Conservation (phyloP, 2,888 invertebrate genomes). For the Plagiodera versicolora region DNA sequence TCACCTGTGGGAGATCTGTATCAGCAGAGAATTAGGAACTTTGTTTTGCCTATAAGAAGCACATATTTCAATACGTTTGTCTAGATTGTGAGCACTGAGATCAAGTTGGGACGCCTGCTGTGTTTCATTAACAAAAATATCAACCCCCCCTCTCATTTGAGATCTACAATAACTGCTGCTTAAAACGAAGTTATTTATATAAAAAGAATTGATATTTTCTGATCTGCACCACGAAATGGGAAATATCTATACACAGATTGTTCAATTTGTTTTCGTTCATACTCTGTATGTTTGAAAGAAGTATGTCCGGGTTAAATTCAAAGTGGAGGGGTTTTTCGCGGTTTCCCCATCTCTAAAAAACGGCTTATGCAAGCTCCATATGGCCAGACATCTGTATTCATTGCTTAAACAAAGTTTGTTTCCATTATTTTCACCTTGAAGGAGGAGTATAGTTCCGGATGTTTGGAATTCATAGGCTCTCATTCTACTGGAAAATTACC, state of each 20-base stretch:
- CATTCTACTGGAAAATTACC: too few relatives aligned
- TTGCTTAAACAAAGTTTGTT: neutral
- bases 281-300: slow-evolving; percentile 3
- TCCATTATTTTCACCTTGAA: neutral
- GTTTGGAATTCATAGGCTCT: too few relatives aligned
- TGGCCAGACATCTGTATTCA: neutral
- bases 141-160: slow-evolving; percentile 4
- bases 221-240: neutral
- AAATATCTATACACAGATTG: neutral
- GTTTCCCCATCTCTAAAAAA: neutral
- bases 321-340: neutral
- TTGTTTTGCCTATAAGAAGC: neutral
- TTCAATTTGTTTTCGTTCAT: neutral
- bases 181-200: neutral
- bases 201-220: slow-evolving; percentile 1
- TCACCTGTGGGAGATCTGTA: neutral
- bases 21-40: neutral
- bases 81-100: neutral
- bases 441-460: neutral
- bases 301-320: neutral
- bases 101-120: neutral
- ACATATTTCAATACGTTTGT: neutral
- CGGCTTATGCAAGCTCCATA: neutral
- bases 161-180: slow-evolving; percentile 4
- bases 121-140: neutral